These are phyloP conservation scores for Leptinotarsa texana DNA, from an alignment of 1,140 invertebrate genomes.

Conservation along the genomic window DNA sequence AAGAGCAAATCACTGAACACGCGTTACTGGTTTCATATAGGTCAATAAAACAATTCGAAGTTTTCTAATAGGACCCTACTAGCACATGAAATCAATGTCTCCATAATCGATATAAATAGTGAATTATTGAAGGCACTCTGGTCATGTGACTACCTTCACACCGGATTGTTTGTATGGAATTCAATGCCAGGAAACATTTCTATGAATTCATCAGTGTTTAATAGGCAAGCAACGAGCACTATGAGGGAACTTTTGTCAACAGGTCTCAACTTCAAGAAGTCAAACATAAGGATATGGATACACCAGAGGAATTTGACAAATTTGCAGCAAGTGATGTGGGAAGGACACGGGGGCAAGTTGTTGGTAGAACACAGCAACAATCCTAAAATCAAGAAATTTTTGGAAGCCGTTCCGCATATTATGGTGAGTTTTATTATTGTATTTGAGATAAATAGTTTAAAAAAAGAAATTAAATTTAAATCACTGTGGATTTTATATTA, in stretches of 20 bases:
- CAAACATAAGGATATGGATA: conserved; percentile 90
- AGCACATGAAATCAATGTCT: conserved; percentile 19
- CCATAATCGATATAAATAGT: conserved; percentile 43
- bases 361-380: conserved; percentile 82
- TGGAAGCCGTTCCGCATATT: conserved; percentile 84
- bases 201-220: conserved; percentile 6
- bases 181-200: conserved; percentile 27
- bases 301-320: conserved; percentile 83
- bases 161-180: conserved; percentile 40
- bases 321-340: conserved; percentile 83
- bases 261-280: conserved; percentile 75
- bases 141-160: conserved; percentile 48
- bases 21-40: no score
- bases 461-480: no score
- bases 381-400: conserved; percentile 75
- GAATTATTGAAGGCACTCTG: conserved; percentile 47
- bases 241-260: conserved; percentile 18
- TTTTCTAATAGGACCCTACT: not conserved
- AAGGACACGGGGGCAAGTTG: conserved; percentile 80
- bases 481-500: no score
- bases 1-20: no score
- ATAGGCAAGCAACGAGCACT: not conserved
- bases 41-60: not conserved
- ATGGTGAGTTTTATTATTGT: conserved; percentile 66
- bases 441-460: no score